Evolutionary conservation across 2,113 vertebrate species (phyloP).

Genomic region (Verasper variegatus): DNA sequence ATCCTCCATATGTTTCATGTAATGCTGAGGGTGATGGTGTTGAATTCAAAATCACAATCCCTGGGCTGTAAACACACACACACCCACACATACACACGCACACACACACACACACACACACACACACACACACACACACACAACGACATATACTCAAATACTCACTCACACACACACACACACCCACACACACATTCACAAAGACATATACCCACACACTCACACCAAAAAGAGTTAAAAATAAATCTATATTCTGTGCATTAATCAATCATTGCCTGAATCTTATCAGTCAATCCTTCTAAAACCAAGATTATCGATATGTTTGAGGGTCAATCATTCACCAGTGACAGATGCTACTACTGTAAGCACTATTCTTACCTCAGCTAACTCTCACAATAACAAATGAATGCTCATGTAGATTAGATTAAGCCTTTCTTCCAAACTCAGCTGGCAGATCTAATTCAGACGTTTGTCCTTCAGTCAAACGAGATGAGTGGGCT

Average conservation of each 20-base stretch:
- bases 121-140: not conserved
- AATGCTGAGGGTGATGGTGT: slow-evolving; percentile 1
- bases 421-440: not conserved
- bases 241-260: not conserved
- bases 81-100: not conserved
- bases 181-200: not conserved
- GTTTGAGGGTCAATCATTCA: no score
- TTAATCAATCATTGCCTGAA: slow-evolving; percentile 23
- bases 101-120: not conserved
- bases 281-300: slow-evolving; percentile 41
- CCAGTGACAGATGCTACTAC: no score
- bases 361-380: not conserved
- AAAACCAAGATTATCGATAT: not conserved
- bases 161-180: no score
- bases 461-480: not conserved
- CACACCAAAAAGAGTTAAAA: not conserved
- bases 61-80: not conserved
- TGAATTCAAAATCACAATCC: slow-evolving; percentile 21
- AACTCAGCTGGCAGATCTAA: not conserved
- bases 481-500: slow-evolving; percentile 32
- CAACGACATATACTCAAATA: not conserved
- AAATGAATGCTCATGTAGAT: not conserved
- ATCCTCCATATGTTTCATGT: slow-evolving; percentile 41
- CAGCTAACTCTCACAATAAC: not conserved
- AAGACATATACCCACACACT: not conserved